A percentile compares a stretch with the other conserved stretches of the same genome.
phyloP scores from a whole-genome alignment of 1,140 invertebrate species.

The Anastrepha ludens region DNA sequence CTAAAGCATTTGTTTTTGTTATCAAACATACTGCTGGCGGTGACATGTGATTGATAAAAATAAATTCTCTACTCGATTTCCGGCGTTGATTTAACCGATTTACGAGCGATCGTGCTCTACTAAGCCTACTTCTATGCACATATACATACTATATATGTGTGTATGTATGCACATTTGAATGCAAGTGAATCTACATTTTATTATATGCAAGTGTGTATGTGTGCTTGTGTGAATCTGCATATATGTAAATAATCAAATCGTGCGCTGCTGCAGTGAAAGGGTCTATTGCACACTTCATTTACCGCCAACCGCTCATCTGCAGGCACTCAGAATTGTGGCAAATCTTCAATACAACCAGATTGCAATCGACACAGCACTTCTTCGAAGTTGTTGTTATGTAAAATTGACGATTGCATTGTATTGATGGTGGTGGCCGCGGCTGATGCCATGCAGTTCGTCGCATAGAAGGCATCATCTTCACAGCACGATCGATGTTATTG shows the following conservation, averaged over 20 bases:
- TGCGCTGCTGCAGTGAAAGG: conserved; percentile 21
- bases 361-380: neutral
- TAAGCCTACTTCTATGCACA: neutral
- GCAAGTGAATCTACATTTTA: neutral
- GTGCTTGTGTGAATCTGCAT: neutral
- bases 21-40: too few species aligned
- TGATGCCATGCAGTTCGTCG: neutral
- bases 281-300: neutral
- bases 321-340: conserved; percentile 29
- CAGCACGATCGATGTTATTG: conserved; percentile 39
- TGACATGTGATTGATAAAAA: neutral
- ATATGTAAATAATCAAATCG: neutral
- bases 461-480: conserved; percentile 35
- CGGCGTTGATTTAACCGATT: conserved; percentile 22
- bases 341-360: neutral
- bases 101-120: neutral
- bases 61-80: neutral
- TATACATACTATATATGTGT: neutral
- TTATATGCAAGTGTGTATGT: neutral
- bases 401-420: neutral
- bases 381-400: neutral
- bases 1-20: neutral
- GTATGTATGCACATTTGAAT: neutral
- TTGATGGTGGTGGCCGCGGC: neutral
- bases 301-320: neutral